Evolutionary conservation across 2,888 invertebrate species (phyloP).

Genomic region (Bruchidius siliquastri): DNA sequence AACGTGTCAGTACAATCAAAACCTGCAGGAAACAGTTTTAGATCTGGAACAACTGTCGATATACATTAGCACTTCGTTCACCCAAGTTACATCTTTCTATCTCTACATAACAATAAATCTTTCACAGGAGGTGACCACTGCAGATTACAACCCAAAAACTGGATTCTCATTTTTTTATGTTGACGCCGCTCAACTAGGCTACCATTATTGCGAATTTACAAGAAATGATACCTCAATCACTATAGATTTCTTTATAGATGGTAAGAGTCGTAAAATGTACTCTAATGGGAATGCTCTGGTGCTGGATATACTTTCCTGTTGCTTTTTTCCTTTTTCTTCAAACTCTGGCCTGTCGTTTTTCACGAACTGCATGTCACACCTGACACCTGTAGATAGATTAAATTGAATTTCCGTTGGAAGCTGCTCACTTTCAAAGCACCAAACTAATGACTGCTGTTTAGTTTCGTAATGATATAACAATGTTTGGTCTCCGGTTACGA

Average conservation of each 20-base stretch:
- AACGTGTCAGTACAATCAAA: too few species aligned
- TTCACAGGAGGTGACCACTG: background rate
- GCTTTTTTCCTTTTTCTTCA: background rate
- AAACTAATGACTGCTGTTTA: too few species aligned
- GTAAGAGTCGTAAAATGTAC: background rate
- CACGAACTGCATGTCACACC: background rate
- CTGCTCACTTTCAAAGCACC: too few species aligned
- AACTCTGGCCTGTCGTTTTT: background rate
- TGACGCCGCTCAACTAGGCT: background rate
- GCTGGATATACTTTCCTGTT: background rate
- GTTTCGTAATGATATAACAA: too few species aligned
- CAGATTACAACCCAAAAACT: background rate
- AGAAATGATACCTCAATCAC: background rate
- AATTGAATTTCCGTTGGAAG: too few species aligned
- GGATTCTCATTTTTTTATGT: background rate
- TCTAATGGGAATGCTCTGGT: background rate
- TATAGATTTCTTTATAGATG: background rate
- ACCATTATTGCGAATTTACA: background rate
- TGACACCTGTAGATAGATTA: background rate
- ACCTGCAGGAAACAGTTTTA: too few species aligned
- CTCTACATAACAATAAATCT: background rate
- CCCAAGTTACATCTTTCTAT: background rate
- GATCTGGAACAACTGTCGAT: too few species aligned
- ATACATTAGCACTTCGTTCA: background rate
- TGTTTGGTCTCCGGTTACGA: too few species aligned